These are phyloP conservation scores for Rachycentron canadum DNA, from an alignment of 2,797 vertebrate species.

Conservation along the genomic window DNA sequence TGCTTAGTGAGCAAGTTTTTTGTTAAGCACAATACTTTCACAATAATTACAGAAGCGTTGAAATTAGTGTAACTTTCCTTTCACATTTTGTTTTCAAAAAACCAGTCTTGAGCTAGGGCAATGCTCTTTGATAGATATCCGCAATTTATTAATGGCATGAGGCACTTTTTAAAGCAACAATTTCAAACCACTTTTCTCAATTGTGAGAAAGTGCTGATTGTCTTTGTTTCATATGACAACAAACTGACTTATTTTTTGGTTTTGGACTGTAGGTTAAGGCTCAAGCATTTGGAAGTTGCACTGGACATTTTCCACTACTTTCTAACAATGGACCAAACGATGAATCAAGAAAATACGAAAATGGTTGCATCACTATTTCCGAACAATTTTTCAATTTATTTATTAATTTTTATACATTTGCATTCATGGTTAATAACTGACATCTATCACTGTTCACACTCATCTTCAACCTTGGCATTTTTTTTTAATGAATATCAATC, in stretches of 20 bases:
- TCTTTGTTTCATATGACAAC: neutral
- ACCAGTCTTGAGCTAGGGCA: neutral
- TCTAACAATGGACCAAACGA: neutral
- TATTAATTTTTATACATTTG: too few species aligned
- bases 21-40: neutral
- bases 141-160: neutral
- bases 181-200: neutral
- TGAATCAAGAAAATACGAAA: too few species aligned
- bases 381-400: too few species aligned
- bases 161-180: neutral
- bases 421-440: too few species aligned
- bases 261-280: neutral
- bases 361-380: too few species aligned
- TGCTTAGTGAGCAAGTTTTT: neutral
- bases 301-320: too few species aligned
- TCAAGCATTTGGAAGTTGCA: neutral
- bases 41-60: neutral
- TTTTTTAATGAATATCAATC: too few species aligned
- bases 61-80: neutral
- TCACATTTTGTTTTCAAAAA: neutral
- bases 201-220: neutral
- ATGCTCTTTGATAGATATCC: too few species aligned
- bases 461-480: neutral
- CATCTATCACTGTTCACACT: neutral
- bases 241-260: neutral